Evolutionary conservation across 2,113 vertebrate species (phyloP).

Genomic region (Thinocorus orbignyianus): DNA sequence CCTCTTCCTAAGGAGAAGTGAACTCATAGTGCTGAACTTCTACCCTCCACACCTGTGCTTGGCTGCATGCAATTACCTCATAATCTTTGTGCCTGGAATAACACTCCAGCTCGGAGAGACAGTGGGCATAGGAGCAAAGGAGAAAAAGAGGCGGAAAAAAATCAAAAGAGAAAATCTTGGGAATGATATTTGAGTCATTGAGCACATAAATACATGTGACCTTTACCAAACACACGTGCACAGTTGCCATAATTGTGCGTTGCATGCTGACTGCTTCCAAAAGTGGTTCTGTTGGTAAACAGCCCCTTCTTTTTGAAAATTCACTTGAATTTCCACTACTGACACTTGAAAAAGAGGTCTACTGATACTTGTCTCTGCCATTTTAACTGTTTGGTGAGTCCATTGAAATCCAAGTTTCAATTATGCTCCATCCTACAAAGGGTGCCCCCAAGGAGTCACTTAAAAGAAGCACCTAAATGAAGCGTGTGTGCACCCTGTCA

Average conservation of each 20-base stretch:
- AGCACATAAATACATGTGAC: neutral
- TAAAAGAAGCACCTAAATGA: neutral
- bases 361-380: neutral
- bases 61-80: neutral
- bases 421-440: neutral
- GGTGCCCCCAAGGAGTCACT: neutral
- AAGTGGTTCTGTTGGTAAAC: neutral
- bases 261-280: neutral
- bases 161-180: neutral
- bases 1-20: neutral
- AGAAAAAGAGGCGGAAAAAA: neutral
- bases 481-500: neutral
- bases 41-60: neutral
- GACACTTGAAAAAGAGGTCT: neutral
- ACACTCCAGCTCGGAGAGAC: accelerated
- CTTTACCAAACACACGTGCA: neutral
- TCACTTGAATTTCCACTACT: neutral
- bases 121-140: neutral
- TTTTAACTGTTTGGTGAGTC: neutral
- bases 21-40: neutral
- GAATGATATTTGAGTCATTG: neutral
- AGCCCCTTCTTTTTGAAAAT: neutral
- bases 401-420: neutral
- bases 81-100: neutral
- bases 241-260: neutral